These are phyloP conservation scores for Drosophila histrio DNA, from an alignment of 2,888 invertebrate genomes.

Conservation along the genomic window DNA sequence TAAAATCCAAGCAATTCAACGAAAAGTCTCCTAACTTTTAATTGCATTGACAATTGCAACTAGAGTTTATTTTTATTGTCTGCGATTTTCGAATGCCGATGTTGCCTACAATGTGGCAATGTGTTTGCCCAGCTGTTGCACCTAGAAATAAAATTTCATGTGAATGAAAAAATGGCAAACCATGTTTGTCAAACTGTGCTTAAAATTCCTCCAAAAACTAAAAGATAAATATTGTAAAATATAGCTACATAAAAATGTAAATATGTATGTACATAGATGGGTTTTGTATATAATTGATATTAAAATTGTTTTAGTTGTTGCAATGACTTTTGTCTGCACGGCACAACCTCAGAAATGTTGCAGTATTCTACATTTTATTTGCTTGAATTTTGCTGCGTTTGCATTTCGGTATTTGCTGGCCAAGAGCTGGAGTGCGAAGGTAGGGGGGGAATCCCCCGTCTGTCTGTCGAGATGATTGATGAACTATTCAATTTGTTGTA, in stretches of 20 bases:
- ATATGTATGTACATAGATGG: neutral
- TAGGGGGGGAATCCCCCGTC: neutral
- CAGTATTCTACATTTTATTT: constrained; percentile 37
- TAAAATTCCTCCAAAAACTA: constrained; percentile 8
- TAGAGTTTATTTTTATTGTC: constrained; percentile 22
- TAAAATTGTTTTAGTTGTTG: constrained; percentile 12
- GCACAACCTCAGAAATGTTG: constrained; percentile 45
- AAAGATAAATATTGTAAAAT: neutral
- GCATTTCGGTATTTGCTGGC: constrained; percentile 24
- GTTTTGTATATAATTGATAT: constrained; percentile 52
- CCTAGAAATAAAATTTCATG: neutral
- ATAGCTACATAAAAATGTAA: neutral
- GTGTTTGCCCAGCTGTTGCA: constrained; percentile 59
- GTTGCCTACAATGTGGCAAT: neutral
- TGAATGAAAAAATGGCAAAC: constrained; percentile 19
- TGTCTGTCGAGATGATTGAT: constrained; percentile 55
- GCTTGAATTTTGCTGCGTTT: constrained; percentile 32
- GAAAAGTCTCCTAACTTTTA: constrained; percentile 11
- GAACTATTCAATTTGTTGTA: constrained; percentile 34
- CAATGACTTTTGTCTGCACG: constrained; percentile 39
- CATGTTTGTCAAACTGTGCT: constrained; percentile 29
- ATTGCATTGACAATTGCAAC: constrained; percentile 19
- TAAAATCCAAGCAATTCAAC: constrained; percentile 27
- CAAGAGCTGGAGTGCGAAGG: neutral
- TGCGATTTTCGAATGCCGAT: constrained; percentile 9